phyloP scores from a whole-genome alignment of 2,797 vertebrate genomes.

The Potorous gilbertii region DNA sequence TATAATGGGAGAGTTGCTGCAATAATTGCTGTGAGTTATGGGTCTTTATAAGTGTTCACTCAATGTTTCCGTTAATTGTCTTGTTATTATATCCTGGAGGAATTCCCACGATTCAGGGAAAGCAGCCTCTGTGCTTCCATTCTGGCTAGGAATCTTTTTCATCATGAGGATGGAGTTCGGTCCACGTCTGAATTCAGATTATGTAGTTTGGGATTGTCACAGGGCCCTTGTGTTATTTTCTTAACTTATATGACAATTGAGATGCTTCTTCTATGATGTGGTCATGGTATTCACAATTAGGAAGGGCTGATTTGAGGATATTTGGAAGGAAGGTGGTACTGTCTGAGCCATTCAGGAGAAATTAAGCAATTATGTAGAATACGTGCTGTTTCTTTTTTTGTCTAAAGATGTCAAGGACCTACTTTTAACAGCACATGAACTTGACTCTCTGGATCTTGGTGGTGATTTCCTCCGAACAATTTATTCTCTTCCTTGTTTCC shows the following conservation, averaged over 20 bases:
- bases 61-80: constrained; percentile 14
- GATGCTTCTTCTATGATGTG: background rate
- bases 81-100: constrained; percentile 3
- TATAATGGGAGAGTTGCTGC: background rate
- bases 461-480: background rate
- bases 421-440: background rate
- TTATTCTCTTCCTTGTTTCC: background rate
- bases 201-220: background rate
- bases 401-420: background rate
- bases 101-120: constrained; percentile 18
- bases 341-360: background rate
- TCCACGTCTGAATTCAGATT: background rate
- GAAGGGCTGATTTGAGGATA: background rate
- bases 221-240: background rate
- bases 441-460: background rate
- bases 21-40: background rate
- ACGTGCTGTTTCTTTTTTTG: background rate
- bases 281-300: background rate
- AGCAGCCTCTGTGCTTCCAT: constrained; percentile 13
- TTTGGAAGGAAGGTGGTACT: background rate
- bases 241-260: background rate
- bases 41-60: constrained; percentile 3
- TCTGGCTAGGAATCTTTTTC: background rate
- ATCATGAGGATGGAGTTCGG: background rate
- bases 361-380: background rate